Evolutionary conservation across 2,888 invertebrate species (phyloP).

Genomic region (Salticus scenicus): DNA sequence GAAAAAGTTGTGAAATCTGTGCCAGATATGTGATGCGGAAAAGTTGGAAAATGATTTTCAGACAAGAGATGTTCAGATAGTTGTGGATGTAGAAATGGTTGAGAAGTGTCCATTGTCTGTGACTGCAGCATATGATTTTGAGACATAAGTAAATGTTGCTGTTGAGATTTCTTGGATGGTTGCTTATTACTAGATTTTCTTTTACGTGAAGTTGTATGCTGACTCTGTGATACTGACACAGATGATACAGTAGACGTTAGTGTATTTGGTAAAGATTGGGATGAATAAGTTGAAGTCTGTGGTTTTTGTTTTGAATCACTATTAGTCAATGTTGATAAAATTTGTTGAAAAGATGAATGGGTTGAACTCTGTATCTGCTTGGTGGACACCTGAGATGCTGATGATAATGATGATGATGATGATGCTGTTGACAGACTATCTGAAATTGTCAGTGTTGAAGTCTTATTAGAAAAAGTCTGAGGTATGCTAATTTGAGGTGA

Average conservation of each 20-base stretch:
- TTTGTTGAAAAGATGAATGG: constrained; percentile 30
- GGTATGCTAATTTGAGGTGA: constrained; percentile 30
- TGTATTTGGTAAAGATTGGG: constrained; percentile 23
- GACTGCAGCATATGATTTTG: constrained; percentile 38
- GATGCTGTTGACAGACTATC: background rate
- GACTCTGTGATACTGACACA: constrained; percentile 28
- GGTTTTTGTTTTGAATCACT: constrained; percentile 42
- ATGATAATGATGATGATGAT: background rate
- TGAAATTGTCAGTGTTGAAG: constrained; percentile 17
- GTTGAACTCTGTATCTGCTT: constrained; percentile 21
- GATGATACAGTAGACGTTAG: background rate
- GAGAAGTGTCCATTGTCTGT: constrained; percentile 32
- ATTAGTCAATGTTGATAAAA: background rate
- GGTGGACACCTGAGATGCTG: background rate
- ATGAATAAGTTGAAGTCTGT: background rate
- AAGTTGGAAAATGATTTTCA: constrained; percentile 55
- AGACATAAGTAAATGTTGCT: constrained; percentile 30
- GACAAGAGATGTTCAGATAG: constrained; percentile 49
- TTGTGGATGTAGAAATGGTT: constrained; percentile 48
- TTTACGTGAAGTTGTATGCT: constrained; percentile 39
- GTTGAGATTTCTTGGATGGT: constrained; percentile 52
- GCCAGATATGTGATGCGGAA: constrained; percentile 43
- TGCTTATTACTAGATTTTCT: constrained; percentile 46
- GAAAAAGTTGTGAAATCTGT: constrained; percentile 59
- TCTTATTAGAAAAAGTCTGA: constrained; percentile 37